Base-by-base conservation (phyloP, 2,888 invertebrate species). In the Baronia brevicornis region DNA sequence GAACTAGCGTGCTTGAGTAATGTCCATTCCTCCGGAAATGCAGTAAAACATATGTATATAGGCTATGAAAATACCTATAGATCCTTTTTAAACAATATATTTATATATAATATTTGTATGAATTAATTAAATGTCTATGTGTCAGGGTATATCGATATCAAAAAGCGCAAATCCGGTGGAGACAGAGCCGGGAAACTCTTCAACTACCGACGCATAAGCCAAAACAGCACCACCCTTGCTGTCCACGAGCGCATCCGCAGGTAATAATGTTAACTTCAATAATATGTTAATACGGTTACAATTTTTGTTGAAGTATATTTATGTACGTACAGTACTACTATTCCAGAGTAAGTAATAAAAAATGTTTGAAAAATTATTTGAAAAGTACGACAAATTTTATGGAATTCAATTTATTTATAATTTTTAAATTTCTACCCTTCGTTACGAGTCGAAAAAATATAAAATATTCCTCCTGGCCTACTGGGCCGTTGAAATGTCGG, bases 91-190 rank as follows among this genome's bases (percentile, higher is more conserved):
- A n/a, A n/a, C n/a, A n/a, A n/a, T n/a, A n/a, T n/a, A n/a, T 3
- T 10, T 7, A 4, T 7, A 3, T 24, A 6, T 12, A 25, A 13
- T 8, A 25, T 13, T 2, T 13, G 5, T 14, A 6, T 5, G 2
- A 8, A 13, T 3, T 12, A 28, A 12, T 19, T 2, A 12, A n/a
- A 4, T 19, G 3, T 27, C 5, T 25, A 2, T 21, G 8, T 17
- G 17, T 20, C 34, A 88, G 91, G 48, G 77, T 92, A 34, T 90
- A 89, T 64, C 80, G 88, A 51, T 91, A 91, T 63, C 87, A 88
- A 54, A 82, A 89, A 30, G 91, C 91, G 41, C 90, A 91, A 60
- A 75, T 86, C 24, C 84, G 85, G 25, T 90, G 90, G 73, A 84
- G 88, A 43, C 88, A 89, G 51, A 86, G 88, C 46, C 82, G 86